Evolutionary conservation across 2,797 vertebrate genomes (phyloP).

Genomic region (Morus bassanus): DNA sequence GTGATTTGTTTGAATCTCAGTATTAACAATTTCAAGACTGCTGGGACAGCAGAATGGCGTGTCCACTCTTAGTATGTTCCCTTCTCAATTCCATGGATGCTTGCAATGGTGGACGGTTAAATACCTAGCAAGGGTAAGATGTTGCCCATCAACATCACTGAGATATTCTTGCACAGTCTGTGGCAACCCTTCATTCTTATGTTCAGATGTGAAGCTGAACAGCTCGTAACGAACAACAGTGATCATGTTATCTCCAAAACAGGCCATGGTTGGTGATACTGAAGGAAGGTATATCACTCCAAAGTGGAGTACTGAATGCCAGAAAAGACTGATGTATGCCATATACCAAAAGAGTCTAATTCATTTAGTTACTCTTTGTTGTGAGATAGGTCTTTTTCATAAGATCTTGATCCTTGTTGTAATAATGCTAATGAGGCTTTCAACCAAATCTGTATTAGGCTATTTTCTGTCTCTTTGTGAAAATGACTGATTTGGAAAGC

Average conservation of each 20-base stretch:
- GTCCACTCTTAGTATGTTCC: background rate
- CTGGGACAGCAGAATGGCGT: background rate
- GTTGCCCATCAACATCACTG: rapidly evolving
- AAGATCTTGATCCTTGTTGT: background rate
- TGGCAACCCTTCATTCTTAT: background rate
- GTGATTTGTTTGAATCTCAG: background rate
- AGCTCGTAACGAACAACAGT: background rate
- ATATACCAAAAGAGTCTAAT: background rate
- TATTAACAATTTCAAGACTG: background rate
- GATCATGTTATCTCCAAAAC: background rate
- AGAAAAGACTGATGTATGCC: background rate
- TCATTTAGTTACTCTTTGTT: background rate
- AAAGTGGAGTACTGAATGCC: background rate
- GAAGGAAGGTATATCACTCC: background rate
- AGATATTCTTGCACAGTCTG: background rate
- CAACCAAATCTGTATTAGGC: background rate
- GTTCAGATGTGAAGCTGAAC: background rate
- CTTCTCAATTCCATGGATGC: background rate
- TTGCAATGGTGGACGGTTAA: rapidly evolving
- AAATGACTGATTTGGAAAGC: background rate
- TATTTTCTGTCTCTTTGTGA: background rate
- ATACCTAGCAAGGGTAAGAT: background rate
- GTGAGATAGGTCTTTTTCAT: background rate
- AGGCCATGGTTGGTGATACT: background rate
- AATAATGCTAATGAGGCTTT: background rate